A percentile compares a stretch with the other conserved stretches of the same genome.
phyloP scores from a whole-genome alignment of 2,797 vertebrate species.

The Characodon lateralis region DNA sequence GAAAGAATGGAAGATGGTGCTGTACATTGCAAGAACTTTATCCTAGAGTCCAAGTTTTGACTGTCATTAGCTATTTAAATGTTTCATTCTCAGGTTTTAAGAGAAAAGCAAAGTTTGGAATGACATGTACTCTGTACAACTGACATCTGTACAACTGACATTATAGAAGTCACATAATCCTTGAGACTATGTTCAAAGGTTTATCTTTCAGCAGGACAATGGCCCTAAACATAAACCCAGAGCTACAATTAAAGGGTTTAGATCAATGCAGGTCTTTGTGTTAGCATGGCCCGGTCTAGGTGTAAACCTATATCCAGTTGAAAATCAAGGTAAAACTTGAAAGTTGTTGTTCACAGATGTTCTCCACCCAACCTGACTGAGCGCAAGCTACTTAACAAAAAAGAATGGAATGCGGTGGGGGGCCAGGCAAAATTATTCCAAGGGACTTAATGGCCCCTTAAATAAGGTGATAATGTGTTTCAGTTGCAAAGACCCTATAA shows the following conservation, averaged over 20 bases:
- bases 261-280: too few relatives aligned
- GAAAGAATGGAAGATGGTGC: background rate
- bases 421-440: background rate
- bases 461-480: background rate
- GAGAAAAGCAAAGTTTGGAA: background rate
- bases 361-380: too few relatives aligned
- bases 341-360: too few relatives aligned
- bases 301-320: too few relatives aligned
- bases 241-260: too few relatives aligned
- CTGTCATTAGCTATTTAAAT: background rate
- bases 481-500: too few relatives aligned
- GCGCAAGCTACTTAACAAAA: too few relatives aligned
- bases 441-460: background rate
- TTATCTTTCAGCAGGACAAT: too few relatives aligned
- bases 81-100: background rate
- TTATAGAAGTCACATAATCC: background rate
- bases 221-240: too few relatives aligned
- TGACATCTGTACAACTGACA: background rate
- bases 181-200: too few relatives aligned
- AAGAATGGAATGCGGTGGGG: background rate
- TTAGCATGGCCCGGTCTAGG: too few relatives aligned
- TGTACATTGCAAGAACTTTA: background rate
- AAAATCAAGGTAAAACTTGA: too few relatives aligned
- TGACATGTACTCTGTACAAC: background rate
- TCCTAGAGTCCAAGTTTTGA: background rate